Base-by-base conservation (phyloP, 2,797 vertebrate species). In the Semotilus atromaculatus region DNA sequence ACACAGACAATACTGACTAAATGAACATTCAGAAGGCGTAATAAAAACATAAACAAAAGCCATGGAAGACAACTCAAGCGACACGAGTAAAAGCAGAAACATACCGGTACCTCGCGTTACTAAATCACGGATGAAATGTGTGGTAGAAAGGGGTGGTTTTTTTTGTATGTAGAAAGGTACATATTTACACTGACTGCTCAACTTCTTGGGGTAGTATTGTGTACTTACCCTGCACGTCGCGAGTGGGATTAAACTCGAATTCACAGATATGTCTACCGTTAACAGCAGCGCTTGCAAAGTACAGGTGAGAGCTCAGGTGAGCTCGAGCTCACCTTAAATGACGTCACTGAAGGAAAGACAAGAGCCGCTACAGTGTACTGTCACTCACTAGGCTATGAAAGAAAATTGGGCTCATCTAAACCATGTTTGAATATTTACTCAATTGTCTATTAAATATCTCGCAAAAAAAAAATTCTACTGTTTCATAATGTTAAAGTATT, bases 261-360 rank as follows among this genome's bases (percentile, higher is more conserved):
- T 64, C 70, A 36, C 23, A 43, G 13, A 36, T 19, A 21, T 62
- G 23, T 53, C 11, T 5, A 66, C 58, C 34, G 34, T 76, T 55
- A 68, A 83, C n/a, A 43, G 48, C 26, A 55, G 82, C 73, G 19
- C 48, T 26, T 45, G 48, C 64, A 68, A 36, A 13, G 7, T 36
- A 68, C 26, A 68, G 58, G 51, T 81, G 36, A 38, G n/a, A 29
- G 26, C 21, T 55, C 58, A 83, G 58, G 74, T 84, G 74, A 60
- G 5, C 64, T 23, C 29, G 29, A 26, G 38, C 48, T 9, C 74
- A 34, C 38, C 38, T 78, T 78, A 78, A 68, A 71, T 84, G 51
- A 84, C 82, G 74, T 84, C 74, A 84, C 82, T 13, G 19, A n/a
- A 31, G 26, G 82, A 74, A n/a, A 36, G 23, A 13, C 29, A 21